These are phyloP conservation scores for Pemphredon lugubris DNA, from an alignment of 2,888 invertebrate species.

Conservation along the genomic window DNA sequence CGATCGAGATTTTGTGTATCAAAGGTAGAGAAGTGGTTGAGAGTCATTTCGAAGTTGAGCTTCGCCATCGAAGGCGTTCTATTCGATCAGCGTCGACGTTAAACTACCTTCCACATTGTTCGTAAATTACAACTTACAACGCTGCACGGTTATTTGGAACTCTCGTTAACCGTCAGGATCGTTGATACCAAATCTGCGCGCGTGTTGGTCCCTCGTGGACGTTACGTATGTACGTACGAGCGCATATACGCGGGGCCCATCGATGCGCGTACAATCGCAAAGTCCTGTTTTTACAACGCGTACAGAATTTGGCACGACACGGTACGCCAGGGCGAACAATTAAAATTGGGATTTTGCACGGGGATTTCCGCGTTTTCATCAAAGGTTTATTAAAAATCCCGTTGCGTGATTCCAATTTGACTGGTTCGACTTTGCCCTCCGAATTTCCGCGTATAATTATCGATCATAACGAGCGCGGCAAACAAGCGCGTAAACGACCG, in stretches of 20 bases:
- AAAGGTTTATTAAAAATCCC: conserved; percentile 28
- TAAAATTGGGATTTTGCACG: conserved; percentile 18
- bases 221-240: background rate
- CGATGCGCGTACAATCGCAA: background rate
- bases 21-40: background rate
- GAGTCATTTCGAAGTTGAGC: no score
- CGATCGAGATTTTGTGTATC: background rate
- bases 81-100: conserved; percentile 28
- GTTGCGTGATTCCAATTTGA: conserved; percentile 14
- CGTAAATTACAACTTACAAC: conserved; percentile 4
- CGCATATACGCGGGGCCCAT: no score
- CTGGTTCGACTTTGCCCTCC: background rate
- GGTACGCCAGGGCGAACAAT: conserved; percentile 1
- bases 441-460: background rate
- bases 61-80: no score
- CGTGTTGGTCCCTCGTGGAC: background rate
- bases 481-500: background rate
- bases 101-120: conserved; percentile 19
- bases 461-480: background rate
- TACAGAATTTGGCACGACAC: background rate
- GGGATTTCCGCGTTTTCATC: conserved; percentile 9
- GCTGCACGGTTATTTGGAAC: conserved; percentile 22
- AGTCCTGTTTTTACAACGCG: background rate
- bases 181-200: background rate
- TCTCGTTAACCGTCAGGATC: conserved; percentile 26